Base-by-base conservation (phyloP, 2,797 vertebrate genomes). In the Eutrigla gurnardus region DNA sequence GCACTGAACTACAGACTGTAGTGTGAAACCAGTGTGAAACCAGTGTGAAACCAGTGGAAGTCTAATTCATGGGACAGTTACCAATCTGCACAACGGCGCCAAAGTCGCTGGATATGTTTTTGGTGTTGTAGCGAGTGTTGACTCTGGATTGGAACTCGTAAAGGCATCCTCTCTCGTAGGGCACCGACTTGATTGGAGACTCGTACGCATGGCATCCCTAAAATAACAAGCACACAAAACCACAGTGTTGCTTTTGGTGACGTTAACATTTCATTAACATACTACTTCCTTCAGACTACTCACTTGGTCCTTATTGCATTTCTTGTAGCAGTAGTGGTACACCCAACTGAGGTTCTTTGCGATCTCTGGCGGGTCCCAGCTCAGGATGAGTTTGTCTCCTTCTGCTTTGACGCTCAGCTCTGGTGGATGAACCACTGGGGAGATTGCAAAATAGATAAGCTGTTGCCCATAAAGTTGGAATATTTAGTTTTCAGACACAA, bases 121-220 rank as follows among this genome's bases (percentile, higher is more conserved):
- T 0, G 0, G 72, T 78, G 2, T 0, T 0, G 0, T 0, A 0
- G 0, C 0, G 0, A 0, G 12, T 37, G 0, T 0, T 6, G 14
- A 65, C 18, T 9, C 12, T 60, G 70, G 59, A 81, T 0, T 0
- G 0, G 45, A 92, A 75, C 32, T 80, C 13, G 18, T 92, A 91
- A 1, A 0, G 57, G 74, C 90, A 92, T 6, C 3, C 32, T 40
- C 67, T 35, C 2, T 82, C 12, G 6, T 90, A 90, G 6, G 4
- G 0, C 1, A 85, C 25, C 25, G 25, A 25, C 25, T 25, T 25
- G 25, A 25, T 25, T 25, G 25, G 2, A 25, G 25, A 25, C 25
- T 25, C 2, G 25, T 25, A 25, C 25, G 25, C 25, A 1, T 84
- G 0, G 25, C 67, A 75, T 1, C 0, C 0, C 86, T 88, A 50